Evolutionary conservation across 2,888 invertebrate genomes (phyloP), one percentile per base, ranked within the genome.

Genomic region (Caenorhabditis sp.): DNA sequence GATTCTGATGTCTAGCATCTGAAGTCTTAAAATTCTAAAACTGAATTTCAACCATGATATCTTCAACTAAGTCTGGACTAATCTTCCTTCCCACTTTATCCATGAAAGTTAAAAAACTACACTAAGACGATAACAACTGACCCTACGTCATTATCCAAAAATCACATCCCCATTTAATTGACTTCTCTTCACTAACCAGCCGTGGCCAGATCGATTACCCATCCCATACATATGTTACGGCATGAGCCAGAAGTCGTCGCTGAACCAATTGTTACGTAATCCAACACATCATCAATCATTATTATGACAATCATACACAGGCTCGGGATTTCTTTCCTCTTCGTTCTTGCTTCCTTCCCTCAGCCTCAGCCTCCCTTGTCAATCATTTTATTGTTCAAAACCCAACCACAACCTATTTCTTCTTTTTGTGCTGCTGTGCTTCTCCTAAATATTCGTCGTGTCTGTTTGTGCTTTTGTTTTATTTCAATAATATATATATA

Each of bases 211-310:
- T 43, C 43, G 14, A 43, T 43, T 12, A 43, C 43, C 3, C 7
- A 12, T 43, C 5, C 14, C 43, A 17, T 43, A 3, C 43, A 43
- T 43, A 10, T 43, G 43, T 43, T 43, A 43, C 10, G 36, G 10
- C 36, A 36, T 43, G 43, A 43, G 43, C 43, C 43, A 43, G 10
- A 36, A 36, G 36, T 36, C 36, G 5, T 36, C 36, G 36, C 36
- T 36, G 36, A 8, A 43, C 43, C 43, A 43, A 43, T 43, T 43
- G 43, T 43, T 43, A 43, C 43, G 43, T 43, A 43, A 43, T 43
- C 43, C 43, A 43, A 43, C 43, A 43, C 43, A 43, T 43, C 43
- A 43, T 43, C 43, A 43, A 43, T 43, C 43, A 43, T 43, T 43
- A 43, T 43, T 43, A 43, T 43, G 43, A 43, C 43, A 43, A 43